These are phyloP conservation scores for Neogobius melanostomus DNA, from an alignment of 2,113 vertebrate species.

Conservation along the genomic window DNA sequence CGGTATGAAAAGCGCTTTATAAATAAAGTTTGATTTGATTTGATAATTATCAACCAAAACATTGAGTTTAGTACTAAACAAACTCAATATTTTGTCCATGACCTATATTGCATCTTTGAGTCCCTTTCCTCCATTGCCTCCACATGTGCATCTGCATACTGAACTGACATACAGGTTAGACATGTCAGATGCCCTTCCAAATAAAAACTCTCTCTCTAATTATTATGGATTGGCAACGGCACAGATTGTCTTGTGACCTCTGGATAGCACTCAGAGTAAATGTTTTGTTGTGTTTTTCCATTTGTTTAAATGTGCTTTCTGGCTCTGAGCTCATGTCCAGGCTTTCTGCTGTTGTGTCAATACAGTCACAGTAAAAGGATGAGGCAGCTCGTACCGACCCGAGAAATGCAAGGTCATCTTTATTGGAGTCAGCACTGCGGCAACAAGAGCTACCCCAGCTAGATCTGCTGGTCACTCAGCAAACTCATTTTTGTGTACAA, in stretches of 20 bases:
- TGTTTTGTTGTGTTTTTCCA: background rate
- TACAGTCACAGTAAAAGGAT: constrained; percentile 49
- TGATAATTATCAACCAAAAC: background rate
- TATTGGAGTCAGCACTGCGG: constrained; percentile 43
- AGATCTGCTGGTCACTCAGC: background rate
- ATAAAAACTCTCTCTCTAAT: background rate
- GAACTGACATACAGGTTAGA: background rate
- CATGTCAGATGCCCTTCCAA: background rate
- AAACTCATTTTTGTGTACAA: background rate
- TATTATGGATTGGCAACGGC: background rate
- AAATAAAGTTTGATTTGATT: too few species aligned
- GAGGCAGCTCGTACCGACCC: constrained; percentile 36
- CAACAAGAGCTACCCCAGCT: constrained; percentile 5
- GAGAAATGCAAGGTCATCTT: constrained; percentile 51
- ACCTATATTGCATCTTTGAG: background rate
- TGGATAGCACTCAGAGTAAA: background rate
- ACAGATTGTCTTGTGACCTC: background rate
- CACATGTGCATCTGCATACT: background rate
- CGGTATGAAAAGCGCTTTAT: too few species aligned
- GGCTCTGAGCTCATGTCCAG: constrained; percentile 24
- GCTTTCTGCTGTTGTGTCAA: constrained; percentile 52
- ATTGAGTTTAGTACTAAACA: background rate
- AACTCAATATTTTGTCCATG: background rate
- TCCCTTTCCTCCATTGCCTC: background rate
- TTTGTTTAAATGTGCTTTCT: constrained; percentile 7